phyloP scores from a whole-genome alignment of 2,888 invertebrate genomes.

The Tortrix viridana region DNA sequence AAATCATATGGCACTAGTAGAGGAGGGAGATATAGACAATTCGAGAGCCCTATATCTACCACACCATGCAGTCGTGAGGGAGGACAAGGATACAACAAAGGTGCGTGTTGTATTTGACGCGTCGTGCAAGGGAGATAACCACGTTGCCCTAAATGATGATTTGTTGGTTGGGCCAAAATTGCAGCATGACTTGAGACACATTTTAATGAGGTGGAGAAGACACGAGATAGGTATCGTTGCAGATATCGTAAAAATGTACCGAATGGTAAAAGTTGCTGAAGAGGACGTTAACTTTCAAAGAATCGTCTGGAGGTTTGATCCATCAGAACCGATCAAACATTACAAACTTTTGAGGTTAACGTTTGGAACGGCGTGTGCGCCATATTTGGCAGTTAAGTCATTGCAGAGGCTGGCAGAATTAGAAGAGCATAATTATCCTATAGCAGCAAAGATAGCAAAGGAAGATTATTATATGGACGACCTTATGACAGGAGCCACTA shows the following conservation, averaged over 20 bases:
- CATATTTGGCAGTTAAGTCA: constrained; percentile 14
- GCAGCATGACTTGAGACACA: constrained; percentile 16
- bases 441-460: constrained; percentile 36
- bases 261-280: constrained; percentile 19
- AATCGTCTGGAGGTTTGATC: constrained; percentile 5
- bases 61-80: constrained; percentile 2
- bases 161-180: constrained; percentile 11
- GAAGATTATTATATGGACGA: constrained; percentile 41
- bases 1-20: constrained; percentile 33
- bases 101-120: constrained; percentile 10
- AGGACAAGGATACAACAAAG: constrained; percentile 13
- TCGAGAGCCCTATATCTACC: constrained; percentile 1
- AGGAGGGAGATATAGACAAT: constrained; percentile 20
- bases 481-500: constrained; percentile 38
- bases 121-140: constrained; percentile 8
- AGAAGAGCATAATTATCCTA: constrained; percentile 29
- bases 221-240: neutral
- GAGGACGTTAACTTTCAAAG: constrained; percentile 7
- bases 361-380: constrained; percentile 11
- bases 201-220: constrained; percentile 5
- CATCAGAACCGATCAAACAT: constrained; percentile 7
- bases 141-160: constrained; percentile 8
- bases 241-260: constrained; percentile 16
- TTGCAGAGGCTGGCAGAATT: constrained; percentile 36
- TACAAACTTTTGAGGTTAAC: constrained; percentile 7